A percentile compares a stretch with the other conserved stretches of the same genome.
phyloP scores from a whole-genome alignment of 2,888 invertebrate genomes.

The Drosophila incognita region DNA sequence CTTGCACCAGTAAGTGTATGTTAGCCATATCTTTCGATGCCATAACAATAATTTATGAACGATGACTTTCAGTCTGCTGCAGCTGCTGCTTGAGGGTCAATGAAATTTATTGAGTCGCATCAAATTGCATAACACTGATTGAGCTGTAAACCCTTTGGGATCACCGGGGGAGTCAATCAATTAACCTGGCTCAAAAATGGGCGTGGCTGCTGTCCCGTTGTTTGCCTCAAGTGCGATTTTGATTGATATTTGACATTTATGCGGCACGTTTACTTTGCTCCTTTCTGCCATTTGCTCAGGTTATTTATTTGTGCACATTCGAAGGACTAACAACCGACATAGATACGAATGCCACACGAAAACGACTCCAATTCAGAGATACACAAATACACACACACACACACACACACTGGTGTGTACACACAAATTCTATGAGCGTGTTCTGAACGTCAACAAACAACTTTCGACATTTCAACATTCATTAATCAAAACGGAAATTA shows the following conservation, averaged over 20 bases:
- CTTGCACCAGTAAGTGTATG: background rate
- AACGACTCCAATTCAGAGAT: conserved; percentile 5
- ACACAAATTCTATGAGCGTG: conserved; percentile 41
- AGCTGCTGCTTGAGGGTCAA: background rate
- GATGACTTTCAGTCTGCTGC: background rate
- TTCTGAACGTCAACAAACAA: conserved; percentile 67
- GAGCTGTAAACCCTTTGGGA: conserved; percentile 25
- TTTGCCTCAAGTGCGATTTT: conserved; percentile 70
- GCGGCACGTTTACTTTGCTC: conserved; percentile 53
- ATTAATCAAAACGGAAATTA: conserved; percentile 82
- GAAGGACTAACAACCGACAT: conserved; percentile 51
- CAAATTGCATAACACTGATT: conserved; percentile 25
- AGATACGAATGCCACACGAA: conserved; percentile 13
- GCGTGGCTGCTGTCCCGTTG: conserved; percentile 49
- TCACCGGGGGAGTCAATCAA: conserved; percentile 51
- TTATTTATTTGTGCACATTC: conserved; percentile 62
- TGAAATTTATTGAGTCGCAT: background rate
- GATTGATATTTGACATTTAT: conserved; percentile 82
- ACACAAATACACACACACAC: conserved; percentile 18
- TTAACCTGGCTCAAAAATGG: conserved; percentile 62
- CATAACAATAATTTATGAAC: background rate
- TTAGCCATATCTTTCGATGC: background rate
- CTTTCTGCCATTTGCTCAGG: conserved; percentile 31
- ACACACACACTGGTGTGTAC: conserved; percentile 6
- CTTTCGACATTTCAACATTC: conserved; percentile 80